Evolutionary conservation across 2,797 vertebrate species (phyloP), one percentile per base, ranked within the genome.

Genomic region (Clarias fuscus): DNA sequence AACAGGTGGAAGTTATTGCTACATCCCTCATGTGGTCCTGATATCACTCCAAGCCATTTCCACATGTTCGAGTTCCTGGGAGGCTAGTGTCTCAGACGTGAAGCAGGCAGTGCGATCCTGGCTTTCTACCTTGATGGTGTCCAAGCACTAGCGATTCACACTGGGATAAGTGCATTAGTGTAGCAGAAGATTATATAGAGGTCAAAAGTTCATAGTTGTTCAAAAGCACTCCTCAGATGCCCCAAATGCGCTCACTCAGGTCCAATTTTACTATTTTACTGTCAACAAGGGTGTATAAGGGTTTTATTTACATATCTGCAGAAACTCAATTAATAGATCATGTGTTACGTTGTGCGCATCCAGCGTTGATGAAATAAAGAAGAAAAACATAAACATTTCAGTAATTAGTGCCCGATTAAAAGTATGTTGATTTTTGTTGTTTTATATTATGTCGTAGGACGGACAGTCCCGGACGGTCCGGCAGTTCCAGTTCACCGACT

Each of bases 401-500:
- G 24, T 56, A 7, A 27, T 56, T 3, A 17, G 48, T 22, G 18
- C 18, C 4, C 30, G 48, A 24, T 13, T 24, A 77, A 56, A 77
- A 37, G 13, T 56, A 20, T 77, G 10, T 77, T 27, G 15, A 81
- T 70, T 7, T 37, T 37, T 37, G 0, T 37, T 84, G 59, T 15
- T 27, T 15, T 30, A 14, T 67, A 22, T 18, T 30, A n/a, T 30
- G 7, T 65, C 77, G 43, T 88, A 99, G 98, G 98, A 99, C 48
- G 98, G 98, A 43, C 98, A 99, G 95, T 99, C 98, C 67, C 96
- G 98, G 92, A 99, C 98, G 88, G 98, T 99, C 85, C 96, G 98
- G 91, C 98, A 99, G 93, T 99, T 99, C 94, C 98, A 99, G 95
- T 99, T 99, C 94, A 99, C 98, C 40, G 98, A 99, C 95, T 99